phyloP scores from a whole-genome alignment of 2,888 invertebrate species.

The Trilocha varians region DNA sequence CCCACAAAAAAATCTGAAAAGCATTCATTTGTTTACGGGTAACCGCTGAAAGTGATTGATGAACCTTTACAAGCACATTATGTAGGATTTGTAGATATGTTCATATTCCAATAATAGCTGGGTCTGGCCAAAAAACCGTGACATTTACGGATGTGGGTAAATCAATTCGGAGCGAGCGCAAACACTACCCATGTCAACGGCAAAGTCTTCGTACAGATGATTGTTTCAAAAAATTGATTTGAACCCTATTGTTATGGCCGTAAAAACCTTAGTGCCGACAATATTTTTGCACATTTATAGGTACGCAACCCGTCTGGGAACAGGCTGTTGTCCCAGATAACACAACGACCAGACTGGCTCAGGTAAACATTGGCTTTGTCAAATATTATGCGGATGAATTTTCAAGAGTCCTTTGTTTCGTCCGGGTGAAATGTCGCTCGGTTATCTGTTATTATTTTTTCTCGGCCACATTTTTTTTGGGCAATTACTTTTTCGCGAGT shows the following conservation, averaged over 20 bases:
- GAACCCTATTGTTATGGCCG: slow-evolving; percentile 44
- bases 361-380: slow-evolving; percentile 56
- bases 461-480: slow-evolving; percentile 9
- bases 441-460: slow-evolving; percentile 14
- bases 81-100: slow-evolving; percentile 20
- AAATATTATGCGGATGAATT: slow-evolving; percentile 58
- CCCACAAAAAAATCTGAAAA: neutral
- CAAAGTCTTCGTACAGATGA: slow-evolving; percentile 21
- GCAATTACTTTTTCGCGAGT: neutral
- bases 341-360: slow-evolving; percentile 41
- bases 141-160: slow-evolving; percentile 63
- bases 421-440: slow-evolving; percentile 18
- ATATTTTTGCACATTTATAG: slow-evolving; percentile 39
- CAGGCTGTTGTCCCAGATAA: slow-evolving; percentile 53
- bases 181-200: slow-evolving; percentile 58
- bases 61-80: slow-evolving; percentile 3
- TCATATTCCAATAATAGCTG: slow-evolving; percentile 35
- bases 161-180: slow-evolving; percentile 52
- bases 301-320: slow-evolving; percentile 23
- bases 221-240: slow-evolving; percentile 58
- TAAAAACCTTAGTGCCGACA: slow-evolving; percentile 37
- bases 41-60: slow-evolving; percentile 8
- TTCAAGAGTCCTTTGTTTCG: slow-evolving; percentile 48
- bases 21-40: neutral
- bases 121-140: slow-evolving; percentile 41